Conservation (phyloP, 2,797 vertebrate genomes). For the Alosa sapidissima region DNA sequence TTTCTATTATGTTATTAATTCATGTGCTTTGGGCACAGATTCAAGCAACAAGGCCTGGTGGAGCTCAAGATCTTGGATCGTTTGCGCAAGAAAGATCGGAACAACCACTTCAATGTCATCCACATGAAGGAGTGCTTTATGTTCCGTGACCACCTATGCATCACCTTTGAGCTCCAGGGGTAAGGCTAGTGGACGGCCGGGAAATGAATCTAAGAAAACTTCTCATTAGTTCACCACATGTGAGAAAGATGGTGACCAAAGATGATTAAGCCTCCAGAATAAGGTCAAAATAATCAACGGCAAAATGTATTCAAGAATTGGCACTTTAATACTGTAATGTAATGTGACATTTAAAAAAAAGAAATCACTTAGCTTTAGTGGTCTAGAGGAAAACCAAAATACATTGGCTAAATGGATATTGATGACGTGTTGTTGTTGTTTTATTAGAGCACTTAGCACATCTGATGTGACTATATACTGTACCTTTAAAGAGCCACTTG, state of each 20-base stretch:
- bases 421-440: no score
- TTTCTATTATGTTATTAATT: neutral
- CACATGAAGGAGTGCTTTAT: conserved; percentile 98
- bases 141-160: conserved; percentile 93
- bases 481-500: no score
- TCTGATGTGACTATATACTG: no score
- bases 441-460: no score
- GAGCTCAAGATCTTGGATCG: conserved; percentile 92
- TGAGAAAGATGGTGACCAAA: neutral
- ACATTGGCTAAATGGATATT: no score
- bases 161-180: conserved; percentile 96
- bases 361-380: no score
- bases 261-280: neutral
- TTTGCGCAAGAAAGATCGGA: conserved; percentile 87
- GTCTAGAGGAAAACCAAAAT: no score
- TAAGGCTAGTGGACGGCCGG: conserved; percentile 60
- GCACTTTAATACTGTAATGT: no score
- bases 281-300: neutral
- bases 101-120: conserved; percentile 88
- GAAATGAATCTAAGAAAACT: no score
- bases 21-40: conserved; percentile 67
- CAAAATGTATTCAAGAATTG: neutral
- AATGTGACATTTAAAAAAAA: no score
- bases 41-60: conserved; percentile 90
- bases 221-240: neutral